A percentile compares a stretch with the other conserved stretches of the same genome.
These are phyloP conservation scores for Rhingia campestris DNA, from an alignment of 2,888 invertebrate species.

Conservation along the genomic window DNA sequence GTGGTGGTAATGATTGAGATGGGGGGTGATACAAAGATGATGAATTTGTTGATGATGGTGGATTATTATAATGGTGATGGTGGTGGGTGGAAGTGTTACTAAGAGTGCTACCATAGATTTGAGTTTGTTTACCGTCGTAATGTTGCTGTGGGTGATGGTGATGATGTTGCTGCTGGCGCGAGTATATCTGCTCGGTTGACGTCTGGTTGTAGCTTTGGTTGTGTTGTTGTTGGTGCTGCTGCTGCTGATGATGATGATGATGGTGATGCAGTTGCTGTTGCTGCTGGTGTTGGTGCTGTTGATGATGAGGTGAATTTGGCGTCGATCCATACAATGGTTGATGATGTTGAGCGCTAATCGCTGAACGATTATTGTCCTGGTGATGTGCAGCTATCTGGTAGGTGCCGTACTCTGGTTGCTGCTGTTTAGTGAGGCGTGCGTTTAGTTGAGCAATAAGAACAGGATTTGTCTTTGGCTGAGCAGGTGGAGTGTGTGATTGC, in stretches of 20 bases:
- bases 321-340: conserved; percentile 78
- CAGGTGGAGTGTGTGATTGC: conserved; percentile 78
- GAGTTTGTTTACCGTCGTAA: conserved; percentile 83
- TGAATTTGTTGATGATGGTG: conserved; percentile 75
- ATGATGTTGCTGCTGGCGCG: conserved; percentile 73
- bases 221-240: conserved; percentile 69
- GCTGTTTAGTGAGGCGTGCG: conserved; percentile 81
- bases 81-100: conserved; percentile 79
- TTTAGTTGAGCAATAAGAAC: conserved; percentile 83
- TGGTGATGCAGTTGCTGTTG: conserved; percentile 75
- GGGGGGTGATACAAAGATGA: conserved; percentile 77
- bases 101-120: conserved; percentile 80
- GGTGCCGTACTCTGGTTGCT: conserved; percentile 69
- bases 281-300: conserved; percentile 72
- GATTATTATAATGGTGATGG: conserved; percentile 81
- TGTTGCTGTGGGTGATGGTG: conserved; percentile 76
- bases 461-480: conserved; percentile 82
- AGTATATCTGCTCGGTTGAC: conserved; percentile 76
- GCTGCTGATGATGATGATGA: conserved; percentile 76
- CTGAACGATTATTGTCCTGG: conserved; percentile 72
- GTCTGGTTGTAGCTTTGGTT: conserved; percentile 70
- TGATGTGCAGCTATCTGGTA: conserved; percentile 63
- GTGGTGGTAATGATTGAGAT: conserved; percentile 76
- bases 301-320: conserved; percentile 77
- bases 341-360: conserved; percentile 76